Conservation (phyloP, 2,113 vertebrate species). For the Piaya cayana region DNA sequence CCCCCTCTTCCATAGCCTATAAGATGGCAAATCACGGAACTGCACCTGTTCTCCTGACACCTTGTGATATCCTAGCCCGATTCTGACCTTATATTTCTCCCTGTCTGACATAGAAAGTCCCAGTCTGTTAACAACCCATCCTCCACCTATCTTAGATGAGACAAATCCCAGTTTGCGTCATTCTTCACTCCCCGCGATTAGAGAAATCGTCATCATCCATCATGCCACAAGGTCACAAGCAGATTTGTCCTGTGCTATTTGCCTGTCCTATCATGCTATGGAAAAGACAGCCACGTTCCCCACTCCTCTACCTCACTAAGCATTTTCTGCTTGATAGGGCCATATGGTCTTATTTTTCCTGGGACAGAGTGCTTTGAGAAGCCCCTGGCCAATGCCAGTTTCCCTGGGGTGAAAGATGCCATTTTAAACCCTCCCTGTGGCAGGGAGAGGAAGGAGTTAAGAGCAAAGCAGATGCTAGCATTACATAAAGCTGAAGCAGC, state of each 20-base stretch:
- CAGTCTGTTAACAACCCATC: background rate
- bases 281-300: background rate
- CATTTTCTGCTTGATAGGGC: background rate
- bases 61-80: background rate
- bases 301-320: background rate
- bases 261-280: background rate
- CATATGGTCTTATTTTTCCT: background rate
- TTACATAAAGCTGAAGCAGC: constrained; percentile 42
- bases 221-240: accelerated
- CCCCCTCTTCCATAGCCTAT: too few relatives aligned
- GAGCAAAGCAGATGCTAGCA: background rate
- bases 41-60: background rate
- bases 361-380: background rate
- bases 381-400: background rate
- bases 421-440: background rate
- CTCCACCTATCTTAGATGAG: background rate
- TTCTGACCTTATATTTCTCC: background rate
- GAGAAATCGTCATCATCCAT: background rate
- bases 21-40: background rate
- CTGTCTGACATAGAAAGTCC: background rate
- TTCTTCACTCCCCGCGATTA: background rate
- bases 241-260: background rate
- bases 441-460: constrained; percentile 31
- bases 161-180: background rate
- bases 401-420: background rate